phyloP scores from a whole-genome alignment of 2,888 invertebrate species.

The Clunio marinus region DNA sequence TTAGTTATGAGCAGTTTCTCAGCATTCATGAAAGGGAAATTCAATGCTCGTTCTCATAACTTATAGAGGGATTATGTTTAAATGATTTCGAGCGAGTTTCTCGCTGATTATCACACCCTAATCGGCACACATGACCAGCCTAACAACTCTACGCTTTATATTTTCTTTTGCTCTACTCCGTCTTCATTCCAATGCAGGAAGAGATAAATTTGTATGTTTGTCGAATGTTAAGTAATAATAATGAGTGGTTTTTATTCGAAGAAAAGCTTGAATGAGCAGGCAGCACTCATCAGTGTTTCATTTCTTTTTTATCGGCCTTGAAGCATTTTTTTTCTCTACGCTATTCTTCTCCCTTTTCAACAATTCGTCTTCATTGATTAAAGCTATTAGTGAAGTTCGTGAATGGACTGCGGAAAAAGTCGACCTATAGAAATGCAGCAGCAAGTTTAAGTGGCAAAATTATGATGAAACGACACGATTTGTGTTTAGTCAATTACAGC shows the following conservation, averaged over 20 bases:
- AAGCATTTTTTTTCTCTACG: constrained; percentile 17
- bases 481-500: too few relatives aligned
- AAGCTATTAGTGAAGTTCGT: constrained; percentile 5
- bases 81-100: background rate
- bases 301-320: constrained; percentile 19
- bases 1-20: too few relatives aligned
- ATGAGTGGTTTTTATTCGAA: constrained; percentile 32
- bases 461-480: background rate
- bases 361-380: constrained; percentile 21
- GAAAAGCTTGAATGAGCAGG: constrained; percentile 3
- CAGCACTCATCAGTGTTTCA: background rate
- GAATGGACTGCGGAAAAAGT: constrained; percentile 9
- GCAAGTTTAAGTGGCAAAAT: constrained; percentile 33
- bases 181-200: constrained; percentile 9
- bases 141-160: background rate
- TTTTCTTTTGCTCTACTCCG: constrained; percentile 1
- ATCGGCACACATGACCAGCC: constrained; percentile 15
- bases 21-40: too few relatives aligned
- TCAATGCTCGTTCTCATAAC: background rate
- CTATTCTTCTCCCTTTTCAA: background rate
- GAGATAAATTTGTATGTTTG: constrained; percentile 29
- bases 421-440: background rate
- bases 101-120: constrained; percentile 16
- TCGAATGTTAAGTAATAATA: constrained; percentile 37
- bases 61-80: background rate